Base-by-base conservation (phyloP, 2,888 invertebrate species). In the Cyrtodaria siliqua region DNA sequence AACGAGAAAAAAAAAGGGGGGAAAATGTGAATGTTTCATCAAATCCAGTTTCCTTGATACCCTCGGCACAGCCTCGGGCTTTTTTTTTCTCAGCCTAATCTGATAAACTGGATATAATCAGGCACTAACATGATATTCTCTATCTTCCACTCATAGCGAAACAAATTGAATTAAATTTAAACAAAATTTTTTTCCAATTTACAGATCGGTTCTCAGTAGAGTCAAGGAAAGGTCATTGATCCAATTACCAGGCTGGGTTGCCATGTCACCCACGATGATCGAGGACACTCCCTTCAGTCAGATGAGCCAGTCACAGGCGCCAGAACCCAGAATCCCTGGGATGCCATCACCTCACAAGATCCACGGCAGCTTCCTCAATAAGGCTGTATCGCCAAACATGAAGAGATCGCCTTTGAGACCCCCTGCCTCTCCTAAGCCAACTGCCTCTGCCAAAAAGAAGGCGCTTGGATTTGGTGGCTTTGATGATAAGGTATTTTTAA, bases 271-370 rank as follows among this genome's bases (percentile, higher is more conserved):
- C 0, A 49, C 76, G 24, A 79, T 89, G 0, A 83, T 90, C 24
- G 90, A 87, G 24, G 91, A 92, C 60, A 90, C 91, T 1, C 89
- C 90, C n/a, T 70, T 86, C 67, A 90, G 90, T 77, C 87, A 91
- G 80, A 84, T 90, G 82, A 91, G 87, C 55, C 90, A 86, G 27
- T 89, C 89, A 0, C 85, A 86, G 50, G 86, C 84, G 1, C 88
- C 90, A 3, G 84, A 89, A 44, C 90, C 91, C 0, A 73, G 86
- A 20, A 52, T 92, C 6, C 86, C 89, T 9, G 88, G 88, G 4
- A 83, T 91, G 78, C 87, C 89, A 1, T 91, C 91, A 1, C 91
- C 92, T 0, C 85, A 83, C 50, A 90, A 89, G 74, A 79, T 86
- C n/a, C 83, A 84, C 20, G 91, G 91, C 24, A 91, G 91, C 68